A percentile compares a stretch with the other conserved stretches of the same genome.
These are phyloP conservation scores for Oligia strigilis DNA, from an alignment of 2,888 invertebrate species.

Conservation along the genomic window DNA sequence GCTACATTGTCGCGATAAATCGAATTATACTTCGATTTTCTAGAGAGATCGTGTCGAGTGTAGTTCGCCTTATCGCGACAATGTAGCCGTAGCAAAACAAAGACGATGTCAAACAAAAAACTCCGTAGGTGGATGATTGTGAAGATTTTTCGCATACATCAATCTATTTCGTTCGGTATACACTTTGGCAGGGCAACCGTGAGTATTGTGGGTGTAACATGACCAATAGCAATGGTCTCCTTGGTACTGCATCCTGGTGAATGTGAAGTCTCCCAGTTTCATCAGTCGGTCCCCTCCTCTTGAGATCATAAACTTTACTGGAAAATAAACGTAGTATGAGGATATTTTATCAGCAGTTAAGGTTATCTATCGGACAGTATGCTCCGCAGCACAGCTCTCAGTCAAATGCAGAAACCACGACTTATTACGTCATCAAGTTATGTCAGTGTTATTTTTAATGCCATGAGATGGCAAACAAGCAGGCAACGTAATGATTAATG, in stretches of 20 bases:
- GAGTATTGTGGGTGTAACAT: constrained; percentile 83
- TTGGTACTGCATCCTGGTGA: constrained; percentile 75
- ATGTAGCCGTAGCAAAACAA: background rate
- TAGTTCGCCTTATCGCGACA: background rate
- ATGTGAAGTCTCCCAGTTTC: constrained; percentile 87
- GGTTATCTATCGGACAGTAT: background rate
- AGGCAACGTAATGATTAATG: background rate
- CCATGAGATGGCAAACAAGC: background rate
- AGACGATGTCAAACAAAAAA: constrained; percentile 83
- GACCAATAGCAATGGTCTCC: constrained; percentile 81
- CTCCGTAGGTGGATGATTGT: constrained; percentile 87
- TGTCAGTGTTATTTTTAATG: background rate
- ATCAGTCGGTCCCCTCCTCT: constrained; percentile 83
- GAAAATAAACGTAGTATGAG: constrained; percentile 70
- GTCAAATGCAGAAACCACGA: background rate
- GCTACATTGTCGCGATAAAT: background rate
- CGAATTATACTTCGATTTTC: background rate
- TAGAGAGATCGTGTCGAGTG: background rate
- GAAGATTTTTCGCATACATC: constrained; percentile 81
- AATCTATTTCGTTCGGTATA: constrained; percentile 81
- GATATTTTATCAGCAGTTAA: constrained; percentile 39
- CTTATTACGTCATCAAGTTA: background rate
- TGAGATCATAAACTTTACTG: constrained; percentile 87
- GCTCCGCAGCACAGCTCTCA: background rate
- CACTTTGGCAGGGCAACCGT: constrained; percentile 83